Evolutionary conservation across 2,113 vertebrate genomes (phyloP).

Genomic region (Tinamus guttatus): DNA sequence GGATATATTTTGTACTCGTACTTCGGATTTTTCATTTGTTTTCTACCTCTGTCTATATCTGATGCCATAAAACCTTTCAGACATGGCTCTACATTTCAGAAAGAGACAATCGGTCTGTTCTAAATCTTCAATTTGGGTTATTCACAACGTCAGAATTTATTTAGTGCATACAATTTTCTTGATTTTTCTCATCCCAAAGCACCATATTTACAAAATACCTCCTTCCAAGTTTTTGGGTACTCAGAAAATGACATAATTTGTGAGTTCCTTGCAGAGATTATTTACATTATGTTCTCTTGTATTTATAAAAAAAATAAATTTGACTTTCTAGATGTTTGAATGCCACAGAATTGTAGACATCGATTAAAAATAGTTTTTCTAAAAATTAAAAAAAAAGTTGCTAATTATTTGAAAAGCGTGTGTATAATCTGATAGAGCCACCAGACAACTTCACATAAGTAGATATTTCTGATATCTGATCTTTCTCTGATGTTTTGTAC

Average conservation of each 20-base stretch:
- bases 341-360: neutral
- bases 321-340: neutral
- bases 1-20: neutral
- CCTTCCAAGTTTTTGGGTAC: neutral
- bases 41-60: neutral
- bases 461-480: slow-evolving; percentile 5
- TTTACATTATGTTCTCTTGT: neutral
- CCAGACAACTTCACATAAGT: neutral
- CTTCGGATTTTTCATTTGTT: neutral
- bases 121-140: neutral
- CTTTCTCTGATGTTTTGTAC: neutral
- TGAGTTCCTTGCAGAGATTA: neutral
- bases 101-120: neutral
- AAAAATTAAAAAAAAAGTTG: neutral
- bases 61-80: neutral
- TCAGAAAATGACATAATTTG: neutral
- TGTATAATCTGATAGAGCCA: neutral
- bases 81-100: neutral
- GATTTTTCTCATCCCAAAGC: neutral
- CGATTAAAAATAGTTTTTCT: neutral
- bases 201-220: neutral
- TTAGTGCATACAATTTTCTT: neutral
- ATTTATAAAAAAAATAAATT: neutral
- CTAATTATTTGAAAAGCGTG: neutral
- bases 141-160: neutral